Base-by-base conservation (phyloP, 2,888 invertebrate species). In the Alsophila aescularia region DNA sequence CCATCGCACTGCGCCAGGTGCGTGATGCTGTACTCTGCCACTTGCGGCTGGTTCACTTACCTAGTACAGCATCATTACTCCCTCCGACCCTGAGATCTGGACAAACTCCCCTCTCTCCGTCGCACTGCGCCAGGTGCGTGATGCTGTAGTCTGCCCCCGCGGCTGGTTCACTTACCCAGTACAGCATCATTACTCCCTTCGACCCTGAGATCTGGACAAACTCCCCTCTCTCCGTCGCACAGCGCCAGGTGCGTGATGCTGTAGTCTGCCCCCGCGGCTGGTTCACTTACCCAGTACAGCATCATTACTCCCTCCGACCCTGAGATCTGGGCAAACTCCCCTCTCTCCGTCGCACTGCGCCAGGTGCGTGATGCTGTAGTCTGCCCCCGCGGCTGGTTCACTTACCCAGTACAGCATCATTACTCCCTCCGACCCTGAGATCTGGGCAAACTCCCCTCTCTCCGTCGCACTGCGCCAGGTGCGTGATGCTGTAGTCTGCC, bases 371-470 rank as follows among this genome's bases (percentile, higher is more conserved):
- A 98, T 95, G 73, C 95, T 96, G 83, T 98, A 98, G 85, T 98
- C 98, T 9, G 95, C 94, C 1, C n/a, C n/a, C n/a, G n/a, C n/a
- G n/a, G n/a, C n/a, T n/a, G n/a, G n/a, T n/a, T n/a, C n/a, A n/a
- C 81, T 64, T 73, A 93, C 93, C 87, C 29, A 97, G 81, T 3
- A 93, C 89, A 0, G 94, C 96, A 75, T 97, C 96, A 77, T 97
- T 96, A 62, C 93, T 92, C 0, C 97, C 97, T 0, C 96, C 96
- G 9, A 98, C 92, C 36, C 95, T 91, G 60, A 94, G 93, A 76
- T 98, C 98, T 0, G 97, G 97, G 72, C 98, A 98, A 4, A 97
- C 97, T 0, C 97, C 97, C 29, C 93, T 93, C 67, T 94, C 93
- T 0, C 96, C 96, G 75, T 97, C 96, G 72, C 97, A 97, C 81